Base-by-base conservation (phyloP, 2,888 invertebrate species). In the Scaptomyza cyrtandrae region DNA sequence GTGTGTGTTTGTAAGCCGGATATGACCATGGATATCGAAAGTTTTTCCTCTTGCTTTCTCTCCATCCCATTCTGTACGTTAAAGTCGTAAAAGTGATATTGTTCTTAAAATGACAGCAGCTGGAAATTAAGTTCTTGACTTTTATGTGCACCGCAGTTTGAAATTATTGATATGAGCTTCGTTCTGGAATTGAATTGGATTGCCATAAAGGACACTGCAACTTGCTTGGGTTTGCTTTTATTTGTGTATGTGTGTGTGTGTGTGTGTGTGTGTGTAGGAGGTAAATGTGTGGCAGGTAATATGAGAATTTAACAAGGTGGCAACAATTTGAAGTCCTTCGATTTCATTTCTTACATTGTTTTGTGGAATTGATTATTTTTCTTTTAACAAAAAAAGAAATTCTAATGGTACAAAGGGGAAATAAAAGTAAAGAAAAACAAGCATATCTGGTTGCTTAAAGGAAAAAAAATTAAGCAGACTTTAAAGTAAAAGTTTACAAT, bases 91-190 rank as follows among this genome's bases (percentile, higher is more conserved):
- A 88, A 88, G 43, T 70, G 86, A 83, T 76, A 88, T 88, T 86
- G 82, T 83, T 80, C 76, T 69, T 74, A 69, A 82, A 88, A 79
- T 66, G 82, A 82, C 84, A 71, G 78, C 83, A 83, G 87, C 85
- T 83, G 83, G 75, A 88, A 88, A 83, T 83, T 83, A 83, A 83
- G 83, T 83, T 86, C 89, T 86, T 84, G 83, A 84, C 88, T 83
- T 83, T 83, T 83, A 84, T 89, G 89, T 61, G 68, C 66, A 66
- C 76, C 89, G 71, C 88, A 89, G 62, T 78, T 85, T 67, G 73
- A 65, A 87, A 85, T 76, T 89, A 84, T 89, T 81, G 89, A 88
- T 83, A 83, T 86, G 87, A 66, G 78, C 57, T 60, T 27, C 59
- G 48, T 54, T 35, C 54, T 61, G 48, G 56, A 69, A 75, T 78